Evolutionary conservation across 2,797 vertebrate genomes (phyloP).

Genomic region (Phoxinus dragarum): DNA sequence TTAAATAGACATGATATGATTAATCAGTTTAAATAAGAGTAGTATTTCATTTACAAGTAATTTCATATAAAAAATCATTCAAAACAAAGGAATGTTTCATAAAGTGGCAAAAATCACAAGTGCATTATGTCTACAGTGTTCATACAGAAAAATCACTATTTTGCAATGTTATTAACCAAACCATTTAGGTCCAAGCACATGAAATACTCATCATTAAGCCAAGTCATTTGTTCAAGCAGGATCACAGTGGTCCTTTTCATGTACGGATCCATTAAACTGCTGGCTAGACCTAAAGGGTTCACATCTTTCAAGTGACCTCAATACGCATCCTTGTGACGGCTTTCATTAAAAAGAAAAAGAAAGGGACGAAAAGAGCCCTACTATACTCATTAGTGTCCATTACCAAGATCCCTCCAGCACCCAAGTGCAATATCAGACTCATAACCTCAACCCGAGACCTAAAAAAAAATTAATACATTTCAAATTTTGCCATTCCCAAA

Average conservation of each 20-base stretch:
- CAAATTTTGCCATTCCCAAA: slow-evolving; percentile 12
- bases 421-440: slow-evolving; percentile 8
- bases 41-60: neutral
- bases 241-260: slow-evolving; percentile 43
- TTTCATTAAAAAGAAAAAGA: slow-evolving; percentile 31
- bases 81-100: neutral
- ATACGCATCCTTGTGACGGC: slow-evolving; percentile 50
- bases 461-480: slow-evolving; percentile 40
- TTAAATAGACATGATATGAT: neutral
- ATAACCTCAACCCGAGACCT: slow-evolving; percentile 18
- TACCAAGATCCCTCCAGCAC: slow-evolving; percentile 49
- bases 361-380: slow-evolving; percentile 48
- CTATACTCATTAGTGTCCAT: slow-evolving; percentile 58
- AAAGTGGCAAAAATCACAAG: slow-evolving; percentile 14
- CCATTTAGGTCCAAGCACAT: neutral
- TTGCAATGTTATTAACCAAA: slow-evolving; percentile 26
- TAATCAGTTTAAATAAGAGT: slow-evolving; percentile 9
- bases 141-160: neutral
- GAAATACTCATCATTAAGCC: slow-evolving; percentile 56
- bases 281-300: slow-evolving; percentile 53
- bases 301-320: slow-evolving; percentile 53
- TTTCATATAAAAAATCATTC: neutral
- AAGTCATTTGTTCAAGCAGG: slow-evolving; percentile 61
- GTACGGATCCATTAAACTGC: slow-evolving; percentile 60
- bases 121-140: slow-evolving; percentile 10